phyloP scores from a whole-genome alignment of 2,797 vertebrate species.

The Trachurus trachurus region DNA sequence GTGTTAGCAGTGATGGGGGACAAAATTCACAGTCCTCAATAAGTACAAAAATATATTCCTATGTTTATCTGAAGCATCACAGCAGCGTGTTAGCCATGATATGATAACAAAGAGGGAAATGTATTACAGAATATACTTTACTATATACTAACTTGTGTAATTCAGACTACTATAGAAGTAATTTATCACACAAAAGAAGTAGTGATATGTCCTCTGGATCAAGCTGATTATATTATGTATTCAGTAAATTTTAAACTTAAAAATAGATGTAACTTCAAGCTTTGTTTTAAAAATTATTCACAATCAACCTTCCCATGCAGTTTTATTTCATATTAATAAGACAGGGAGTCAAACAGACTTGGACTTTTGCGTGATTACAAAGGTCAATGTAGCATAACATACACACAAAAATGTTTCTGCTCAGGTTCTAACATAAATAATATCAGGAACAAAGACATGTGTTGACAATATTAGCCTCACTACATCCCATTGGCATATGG shows the following conservation, averaged over 20 bases:
- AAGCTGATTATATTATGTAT: too few species aligned
- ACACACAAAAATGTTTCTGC: slow-evolving; percentile 4
- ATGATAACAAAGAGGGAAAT: neutral
- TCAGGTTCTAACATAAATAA: slow-evolving; percentile 4
- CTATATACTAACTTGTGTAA: too few species aligned
- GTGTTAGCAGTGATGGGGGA: neutral
- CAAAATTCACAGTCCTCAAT: neutral
- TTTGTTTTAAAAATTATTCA: too few species aligned
- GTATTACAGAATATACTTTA: neutral
- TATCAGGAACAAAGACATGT: slow-evolving; percentile 21
- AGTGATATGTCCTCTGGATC: too few species aligned
- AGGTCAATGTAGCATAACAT: neutral
- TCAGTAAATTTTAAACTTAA: too few species aligned
- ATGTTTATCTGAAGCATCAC: neutral
- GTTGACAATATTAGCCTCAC: slow-evolving; percentile 27
- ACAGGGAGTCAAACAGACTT: too few species aligned
- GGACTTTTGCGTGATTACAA: too few species aligned
- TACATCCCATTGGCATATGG: neutral
- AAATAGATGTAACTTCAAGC: too few species aligned
- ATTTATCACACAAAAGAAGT: too few species aligned
- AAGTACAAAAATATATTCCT: neutral
- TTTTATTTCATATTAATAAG: too few species aligned
- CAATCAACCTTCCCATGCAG: too few species aligned
- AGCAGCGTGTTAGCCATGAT: neutral
- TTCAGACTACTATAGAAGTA: neutral